Conservation (phyloP, 2,797 vertebrate species). For the Microcaecilia unicolor region DNA sequence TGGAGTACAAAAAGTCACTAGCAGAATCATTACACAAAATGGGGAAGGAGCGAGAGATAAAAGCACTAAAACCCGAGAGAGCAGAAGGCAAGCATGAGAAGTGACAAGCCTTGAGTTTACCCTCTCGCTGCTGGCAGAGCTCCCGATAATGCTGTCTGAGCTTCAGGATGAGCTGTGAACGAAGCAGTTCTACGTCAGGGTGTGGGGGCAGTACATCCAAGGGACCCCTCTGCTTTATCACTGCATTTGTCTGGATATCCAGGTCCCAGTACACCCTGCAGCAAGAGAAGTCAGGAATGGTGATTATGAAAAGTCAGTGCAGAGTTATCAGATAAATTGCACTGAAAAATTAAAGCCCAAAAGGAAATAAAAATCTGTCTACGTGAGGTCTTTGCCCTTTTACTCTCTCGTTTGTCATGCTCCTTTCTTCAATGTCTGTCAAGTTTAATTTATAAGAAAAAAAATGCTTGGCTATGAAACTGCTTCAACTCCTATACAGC, state of each 20-base stretch:
- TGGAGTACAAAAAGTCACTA: too few relatives aligned
- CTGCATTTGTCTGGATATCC: slow-evolving; percentile 87
- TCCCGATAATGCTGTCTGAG: slow-evolving; percentile 91
- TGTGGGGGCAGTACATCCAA: slow-evolving; percentile 78
- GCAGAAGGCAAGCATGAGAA: neutral
- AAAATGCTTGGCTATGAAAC: too few relatives aligned
- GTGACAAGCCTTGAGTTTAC: slow-evolving; percentile 31
- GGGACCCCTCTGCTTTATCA: slow-evolving; percentile 75
- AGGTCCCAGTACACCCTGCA: slow-evolving; percentile 91
- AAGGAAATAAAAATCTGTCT: neutral
- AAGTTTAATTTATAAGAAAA: too few relatives aligned
- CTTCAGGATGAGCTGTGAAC: slow-evolving; percentile 88
- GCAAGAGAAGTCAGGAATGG: slow-evolving; percentile 3
- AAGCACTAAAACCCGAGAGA: neutral
- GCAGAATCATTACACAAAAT: too few relatives aligned
- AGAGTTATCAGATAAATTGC: neutral
- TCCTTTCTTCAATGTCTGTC: too few relatives aligned
- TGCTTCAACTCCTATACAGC: neutral
- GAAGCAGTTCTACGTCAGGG: slow-evolving; percentile 87
- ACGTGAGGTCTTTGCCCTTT: too few relatives aligned
- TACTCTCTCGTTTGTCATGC: too few relatives aligned
- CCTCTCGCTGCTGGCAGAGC: slow-evolving; percentile 92
- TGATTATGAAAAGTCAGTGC: neutral
- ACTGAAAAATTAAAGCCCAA: neutral
- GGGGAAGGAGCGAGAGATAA: too few relatives aligned